Evolutionary conservation across 2,888 invertebrate genomes (phyloP).

Genomic region (Diplolepis rosae): DNA sequence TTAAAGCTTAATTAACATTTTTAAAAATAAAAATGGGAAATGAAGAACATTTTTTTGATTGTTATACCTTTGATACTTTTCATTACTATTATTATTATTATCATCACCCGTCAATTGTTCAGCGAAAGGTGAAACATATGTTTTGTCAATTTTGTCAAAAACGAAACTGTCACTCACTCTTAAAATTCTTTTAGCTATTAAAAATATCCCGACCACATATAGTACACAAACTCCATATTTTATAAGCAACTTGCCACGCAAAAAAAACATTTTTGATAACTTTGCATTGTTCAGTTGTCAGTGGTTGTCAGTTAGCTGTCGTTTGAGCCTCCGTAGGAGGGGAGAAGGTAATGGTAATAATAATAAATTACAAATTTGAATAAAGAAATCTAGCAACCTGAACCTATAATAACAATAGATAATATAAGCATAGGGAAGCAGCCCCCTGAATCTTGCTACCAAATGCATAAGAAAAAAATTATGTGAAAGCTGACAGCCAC

Average conservation of each 20-base stretch:
- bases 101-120: background rate
- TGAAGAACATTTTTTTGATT: background rate
- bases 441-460: too few relatives aligned
- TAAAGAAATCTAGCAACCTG: too few relatives aligned
- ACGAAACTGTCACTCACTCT: slow-evolving; percentile 14
- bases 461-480: too few relatives aligned
- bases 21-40: background rate
- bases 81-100: background rate
- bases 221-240: slow-evolving; percentile 20
- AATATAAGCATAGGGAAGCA: too few relatives aligned
- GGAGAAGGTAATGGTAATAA: background rate
- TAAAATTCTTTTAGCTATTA: slow-evolving; percentile 22
- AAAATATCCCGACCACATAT: slow-evolving; percentile 20
- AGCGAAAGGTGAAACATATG: background rate
- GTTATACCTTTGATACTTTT: background rate
- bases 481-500: too few relatives aligned
- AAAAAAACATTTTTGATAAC: slow-evolving; percentile 20
- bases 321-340: background rate
- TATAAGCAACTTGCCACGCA: slow-evolving; percentile 16
- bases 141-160: background rate
- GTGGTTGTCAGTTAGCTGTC: background rate
- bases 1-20: too few relatives aligned
- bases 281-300: slow-evolving; percentile 20
- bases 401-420: too few relatives aligned
- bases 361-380: background rate